Base-by-base conservation (phyloP, 64 coral and sea anemone species). In the Montipora capricornis region DNA sequence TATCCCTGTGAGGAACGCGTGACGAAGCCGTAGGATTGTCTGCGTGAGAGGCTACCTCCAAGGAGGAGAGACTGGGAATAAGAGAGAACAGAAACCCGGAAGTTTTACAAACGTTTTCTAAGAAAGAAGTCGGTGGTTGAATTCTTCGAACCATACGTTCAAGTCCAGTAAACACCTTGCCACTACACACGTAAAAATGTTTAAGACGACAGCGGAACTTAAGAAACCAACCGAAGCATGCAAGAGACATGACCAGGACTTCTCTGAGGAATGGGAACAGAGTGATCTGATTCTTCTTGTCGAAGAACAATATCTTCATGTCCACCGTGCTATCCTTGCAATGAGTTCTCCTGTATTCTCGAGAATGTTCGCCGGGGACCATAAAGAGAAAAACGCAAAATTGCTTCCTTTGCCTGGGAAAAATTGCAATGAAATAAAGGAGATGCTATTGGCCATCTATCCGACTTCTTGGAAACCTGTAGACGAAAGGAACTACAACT, bases 351-450 rank as follows among this genome's bases (percentile, higher is more conserved):
- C 87, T 46, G 87, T 89, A 5, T 89, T 89, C 22, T 61, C 70
- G 16, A 15, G 26, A 44, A 89, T 89, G 87, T 77, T 89, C 14
- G 8, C 87, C 5, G 71, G 20, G 4, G 29, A 89, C 8, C 77
- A 77, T 13, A 89, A 77, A 64, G 87, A 89, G 37, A 76, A 89
- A 89, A 12, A 44, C 16, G 87, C 87, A 4, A 20, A 75, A 1
- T 2, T 45, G 49, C 57, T 89, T 48, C 49, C 55, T 5, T 44
- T 89, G 53, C 73, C 73, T 2, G 87, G 26, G 2, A 89, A 89
- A 59, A 86, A 86, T 47, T 14, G 6, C 1, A 8, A 46, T 24
- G 82, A 51, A 22, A 73, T 86, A 71, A 86, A 15, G 9, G 82
- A 86, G 64, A 70, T 86, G 44, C n/a, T 86, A 17, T 5, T 71